Base-by-base conservation (phyloP, 2,113 vertebrate species). In the Pleuronectes platessa region DNA sequence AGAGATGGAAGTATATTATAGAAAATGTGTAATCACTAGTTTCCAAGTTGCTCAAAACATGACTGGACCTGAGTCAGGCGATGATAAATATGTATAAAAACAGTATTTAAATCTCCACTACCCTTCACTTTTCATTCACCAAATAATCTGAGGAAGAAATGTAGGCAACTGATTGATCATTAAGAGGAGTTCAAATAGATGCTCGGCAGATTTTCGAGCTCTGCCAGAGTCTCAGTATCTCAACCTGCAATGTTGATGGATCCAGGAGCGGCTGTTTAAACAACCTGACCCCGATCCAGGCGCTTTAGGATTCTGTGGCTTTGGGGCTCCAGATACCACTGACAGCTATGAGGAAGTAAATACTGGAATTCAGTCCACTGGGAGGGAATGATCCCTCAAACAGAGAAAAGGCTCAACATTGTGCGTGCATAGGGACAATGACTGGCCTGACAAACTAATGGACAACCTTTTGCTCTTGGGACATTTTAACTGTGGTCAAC, bases 291-390 rank as follows among this genome's bases (percentile, higher is more conserved):
- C 26, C 77, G 60, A 74, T 11, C 35, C 1, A 1, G 51, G 6
- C n/a, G 23, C 51, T 71, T 37, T 14, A 8, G 45, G 35, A 61
- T 26, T 67, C 62, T 69, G 15, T 26, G 47, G 15, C 3, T 54
- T 21, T 7, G 1, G 23, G 27, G 6, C 17, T 75, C 2, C 5
- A n/a, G 15, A 26, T 64, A 62, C 68, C 65, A 24, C 51, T 8
- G 12, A 20, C 8, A 84, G 71, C 47, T 74, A 86, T 69, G 81
- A 73, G 79, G 67, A 85, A 75, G 64, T 64, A 58, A 81, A 78
- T n/a, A 68, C 17, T 71, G 54, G 51, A 40, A 45, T 27, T 51
- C 15, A 56, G 13, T 2, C 2, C 10, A 23, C n/a, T 27, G 56
- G 27, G 31, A 5, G 14, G 2, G n/a, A 47, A 62, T n/a, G 12